Evolutionary conservation across 2,797 vertebrate genomes (phyloP), one percentile per base, ranked within the genome.

Genomic region (Cirrhinus mrigala): DNA sequence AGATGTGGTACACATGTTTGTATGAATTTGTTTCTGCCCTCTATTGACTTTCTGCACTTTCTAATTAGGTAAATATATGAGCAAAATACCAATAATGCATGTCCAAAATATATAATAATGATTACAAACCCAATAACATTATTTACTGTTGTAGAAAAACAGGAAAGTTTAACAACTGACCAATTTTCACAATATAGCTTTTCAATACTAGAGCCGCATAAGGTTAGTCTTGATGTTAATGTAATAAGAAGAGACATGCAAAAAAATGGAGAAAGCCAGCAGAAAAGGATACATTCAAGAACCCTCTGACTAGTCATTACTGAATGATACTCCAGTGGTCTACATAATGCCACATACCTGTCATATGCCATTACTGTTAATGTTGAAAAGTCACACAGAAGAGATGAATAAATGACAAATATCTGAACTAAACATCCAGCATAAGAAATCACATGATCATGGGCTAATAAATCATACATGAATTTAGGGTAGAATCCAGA

Each of bases 401-500:
- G 52, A 64, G 64, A 85, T 11, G 77, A 71, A 60, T 85, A 77
- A 73, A 80, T 60, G 15, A 69, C 18, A 85, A 85, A 85, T 24
- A 66, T 73, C 44, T 85, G 84, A 62, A 85, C 12, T 29, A 84
- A 3, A 24, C 83, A 84, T n/a, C 73, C 83, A 14, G 29, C 60
- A 54, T 79, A 84, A 4, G 83, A 79, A 79, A 79, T 84, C 48
- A 56, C 37, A 70, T 70, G 68, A n/a, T 70, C 68, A 11, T 20
- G 29, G 8, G 68, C 15, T 70, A 58, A 60, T 14, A 60, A 24
- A 60, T 77, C 48, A 29, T 54, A 77, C 29, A 70, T 40, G 18
- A 70, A 70, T 20, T 56, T 56, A 56, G 89, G 90, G 64, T 89
- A 90, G 48, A 90, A 89, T 27, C 85, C 90, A 88, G 81, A 82